phyloP scores from a whole-genome alignment of 2,888 invertebrate genomes.

The Agrotis clavis region DNA sequence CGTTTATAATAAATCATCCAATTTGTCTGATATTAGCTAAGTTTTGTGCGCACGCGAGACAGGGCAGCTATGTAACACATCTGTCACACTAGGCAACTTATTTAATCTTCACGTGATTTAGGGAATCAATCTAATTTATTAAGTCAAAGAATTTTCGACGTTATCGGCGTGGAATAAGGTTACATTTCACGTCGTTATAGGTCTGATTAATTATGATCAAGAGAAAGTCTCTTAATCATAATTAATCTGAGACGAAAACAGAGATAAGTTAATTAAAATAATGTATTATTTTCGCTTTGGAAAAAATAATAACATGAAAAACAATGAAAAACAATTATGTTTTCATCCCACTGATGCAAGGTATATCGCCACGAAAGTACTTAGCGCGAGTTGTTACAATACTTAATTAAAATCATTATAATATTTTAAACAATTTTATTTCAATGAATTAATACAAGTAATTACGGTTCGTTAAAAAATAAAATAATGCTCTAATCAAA shows the following conservation, averaged over 20 bases:
- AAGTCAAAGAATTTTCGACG: not conserved
- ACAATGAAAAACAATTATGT: too few relatives aligned
- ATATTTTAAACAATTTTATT: too few relatives aligned
- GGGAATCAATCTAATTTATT: too few relatives aligned
- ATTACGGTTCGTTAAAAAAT: too few relatives aligned
- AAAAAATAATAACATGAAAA: too few relatives aligned
- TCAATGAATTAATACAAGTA: too few relatives aligned
- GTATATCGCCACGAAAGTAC: not conserved
- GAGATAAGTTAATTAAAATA: not conserved
- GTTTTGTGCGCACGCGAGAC: not conserved
- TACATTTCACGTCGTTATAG: not conserved
- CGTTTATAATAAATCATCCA: not conserved
- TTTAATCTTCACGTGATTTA: conserved; percentile 9
- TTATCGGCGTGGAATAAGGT: too few relatives aligned
- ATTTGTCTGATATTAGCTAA: conserved; percentile 6
- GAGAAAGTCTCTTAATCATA: too few relatives aligned
- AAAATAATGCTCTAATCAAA: too few relatives aligned
- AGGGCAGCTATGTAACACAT: not conserved
- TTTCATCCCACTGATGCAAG: not conserved
- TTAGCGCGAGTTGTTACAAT: too few relatives aligned
- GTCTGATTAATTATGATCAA: not conserved
- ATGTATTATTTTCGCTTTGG: not conserved
- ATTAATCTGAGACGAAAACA: not conserved
- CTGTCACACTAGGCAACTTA: not conserved
- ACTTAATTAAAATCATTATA: too few relatives aligned